Percentiles rank a stretch among this genome's conserved stretches.
Evolutionary conservation across 2,888 invertebrate genomes (phyloP).

Genomic region (Spodoptera picta): DNA sequence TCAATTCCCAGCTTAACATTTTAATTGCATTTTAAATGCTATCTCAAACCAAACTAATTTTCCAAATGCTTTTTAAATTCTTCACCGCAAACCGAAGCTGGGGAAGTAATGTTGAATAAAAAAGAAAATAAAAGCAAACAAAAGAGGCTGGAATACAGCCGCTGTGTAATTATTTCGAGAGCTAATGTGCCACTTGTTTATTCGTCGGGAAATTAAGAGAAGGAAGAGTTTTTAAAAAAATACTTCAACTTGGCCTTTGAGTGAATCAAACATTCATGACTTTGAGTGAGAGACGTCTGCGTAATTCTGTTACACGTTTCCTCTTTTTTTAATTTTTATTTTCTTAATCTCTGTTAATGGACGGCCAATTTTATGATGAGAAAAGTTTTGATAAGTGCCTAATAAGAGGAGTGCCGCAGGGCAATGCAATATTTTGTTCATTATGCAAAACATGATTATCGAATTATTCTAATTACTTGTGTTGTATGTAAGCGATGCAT

Average conservation of each 20-base stretch:
- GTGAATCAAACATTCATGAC: constrained; percentile 85
- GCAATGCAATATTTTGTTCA: constrained; percentile 23
- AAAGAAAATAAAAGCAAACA: constrained; percentile 67
- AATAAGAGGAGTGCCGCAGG: constrained; percentile 53
- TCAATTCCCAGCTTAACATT: constrained; percentile 43
- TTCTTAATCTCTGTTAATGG: constrained; percentile 62
- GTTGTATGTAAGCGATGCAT: not conserved
- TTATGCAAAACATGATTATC: constrained; percentile 4
- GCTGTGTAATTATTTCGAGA: constrained; percentile 85
- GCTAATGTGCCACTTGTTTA: constrained; percentile 88
- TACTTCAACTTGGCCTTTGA: constrained; percentile 73
- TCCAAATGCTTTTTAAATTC: constrained; percentile 85
- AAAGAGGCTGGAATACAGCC: constrained; percentile 73
- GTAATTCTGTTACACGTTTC: constrained; percentile 65
- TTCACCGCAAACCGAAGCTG: constrained; percentile 77
- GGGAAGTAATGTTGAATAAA: constrained; percentile 65
- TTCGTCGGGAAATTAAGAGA: constrained; percentile 87
- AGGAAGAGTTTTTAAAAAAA: constrained; percentile 82
- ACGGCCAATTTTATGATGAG: constrained; percentile 35
- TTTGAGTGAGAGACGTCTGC: constrained; percentile 68
- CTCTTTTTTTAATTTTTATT: constrained; percentile 63
- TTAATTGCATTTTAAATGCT: constrained; percentile 68
- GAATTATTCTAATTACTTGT: not conserved
- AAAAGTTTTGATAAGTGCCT: constrained; percentile 36
- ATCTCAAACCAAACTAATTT: constrained; percentile 79